Conservation (phyloP, 1,140 invertebrate genomes). For the Brachionus calyciflorus region DNA sequence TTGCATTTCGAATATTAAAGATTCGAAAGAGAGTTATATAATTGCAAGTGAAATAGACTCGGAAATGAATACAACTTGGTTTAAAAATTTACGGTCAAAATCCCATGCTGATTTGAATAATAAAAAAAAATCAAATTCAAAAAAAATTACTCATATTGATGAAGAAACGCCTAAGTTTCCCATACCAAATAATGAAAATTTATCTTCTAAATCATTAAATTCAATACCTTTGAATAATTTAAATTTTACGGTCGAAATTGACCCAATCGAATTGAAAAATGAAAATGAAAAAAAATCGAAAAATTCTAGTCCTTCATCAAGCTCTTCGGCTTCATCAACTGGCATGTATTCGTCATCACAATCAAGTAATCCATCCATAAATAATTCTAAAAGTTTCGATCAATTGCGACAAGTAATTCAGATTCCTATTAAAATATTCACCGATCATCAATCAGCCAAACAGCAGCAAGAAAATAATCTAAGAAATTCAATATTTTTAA, state of each 20-base stretch:
- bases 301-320: neutral
- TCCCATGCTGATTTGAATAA: neutral
- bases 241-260: neutral
- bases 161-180: neutral
- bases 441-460: neutral
- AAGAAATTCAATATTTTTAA: constrained; percentile 1
- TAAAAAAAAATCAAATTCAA: neutral
- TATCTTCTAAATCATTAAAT: constrained; percentile 5
- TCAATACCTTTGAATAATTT: neutral
- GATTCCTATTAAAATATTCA: neutral
- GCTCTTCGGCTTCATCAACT: constrained; percentile 1
- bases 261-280: neutral
- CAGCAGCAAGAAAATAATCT: constrained; percentile 13
- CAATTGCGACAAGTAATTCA: neutral
- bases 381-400: constrained; percentile 10
- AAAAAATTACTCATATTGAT: neutral
- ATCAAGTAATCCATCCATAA: neutral
- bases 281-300: neutral
- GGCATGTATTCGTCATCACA: constrained; percentile 1
- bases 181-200: neutral
- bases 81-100: constrained; percentile 3
- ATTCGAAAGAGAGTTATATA: neutral
- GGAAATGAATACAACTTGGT: neutral
- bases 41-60: neutral
- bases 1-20: constrained; percentile 10